Evolutionary conservation across 2,113 vertebrate species (phyloP), one percentile per base, ranked within the genome.

Genomic region (Hippopotamus amphibius): DNA sequence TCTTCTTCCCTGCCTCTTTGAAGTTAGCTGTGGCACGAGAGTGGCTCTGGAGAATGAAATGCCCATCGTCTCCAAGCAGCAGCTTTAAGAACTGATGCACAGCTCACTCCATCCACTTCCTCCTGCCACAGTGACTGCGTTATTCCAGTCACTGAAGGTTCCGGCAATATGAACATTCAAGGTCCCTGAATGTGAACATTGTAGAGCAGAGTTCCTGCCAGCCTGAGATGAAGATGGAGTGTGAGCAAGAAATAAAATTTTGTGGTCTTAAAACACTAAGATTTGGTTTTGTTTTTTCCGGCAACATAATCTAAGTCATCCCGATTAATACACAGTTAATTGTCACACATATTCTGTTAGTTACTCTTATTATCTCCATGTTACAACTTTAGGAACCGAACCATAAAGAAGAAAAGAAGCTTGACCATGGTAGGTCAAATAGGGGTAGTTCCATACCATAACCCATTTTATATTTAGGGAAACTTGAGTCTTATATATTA

Each of bases 11-110:
- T 21, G 9, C 2, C 26, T 37, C n/a, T 55, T 11, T 46, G 41
- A 82, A 22, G 46, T 24, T 17, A 22, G 68, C 66, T 4, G 0
- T 0, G 24, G 37, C 21, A 5, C 13, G 5, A 0, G 48, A 61
- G 24, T 50, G 66, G 50, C 72, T 55, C 8, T 48, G 17, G 66
- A 30, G 68, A 17, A 72, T 48, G 68, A 85, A 59, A 30, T 17
- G 12, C 1, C 21, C 16, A 14, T 28, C 33, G 22, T 12, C 61
- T 61, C 46, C 8, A 59, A 65, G 76, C 53, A 63, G 50, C 30
- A 68, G n/a, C 90, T 81, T 57, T 82, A 81, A 88, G 63, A 79
- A 41, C 14, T 7, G 8, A 57, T 3, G 19, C 53, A 22, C 1
- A 43, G 8, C 33, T 92, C 43, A n/a, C 59, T 16, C 9, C 33